Evolutionary conservation across 2,113 vertebrate species (phyloP).

Genomic region (Dromaius novaehollandiae): DNA sequence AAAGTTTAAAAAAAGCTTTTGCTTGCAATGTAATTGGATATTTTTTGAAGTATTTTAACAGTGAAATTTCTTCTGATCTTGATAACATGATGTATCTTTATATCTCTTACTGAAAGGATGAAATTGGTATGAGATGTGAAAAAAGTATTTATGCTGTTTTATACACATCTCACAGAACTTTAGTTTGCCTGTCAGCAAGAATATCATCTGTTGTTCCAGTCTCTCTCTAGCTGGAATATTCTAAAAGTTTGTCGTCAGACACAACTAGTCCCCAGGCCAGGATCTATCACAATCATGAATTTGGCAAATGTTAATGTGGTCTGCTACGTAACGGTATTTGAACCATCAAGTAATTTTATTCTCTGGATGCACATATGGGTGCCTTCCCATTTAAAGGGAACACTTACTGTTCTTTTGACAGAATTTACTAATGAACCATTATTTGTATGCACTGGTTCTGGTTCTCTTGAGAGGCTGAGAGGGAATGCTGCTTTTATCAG

Average conservation of each 20-base stretch:
- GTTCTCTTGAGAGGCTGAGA: neutral
- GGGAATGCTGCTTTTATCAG: neutral
- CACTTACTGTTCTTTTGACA: neutral
- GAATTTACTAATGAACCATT: neutral
- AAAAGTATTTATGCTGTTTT: neutral
- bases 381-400: neutral
- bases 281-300: neutral
- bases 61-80: neutral
- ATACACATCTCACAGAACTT: rapidly evolving
- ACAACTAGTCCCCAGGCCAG: neutral
- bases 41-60: neutral
- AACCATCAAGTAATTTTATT: neutral
- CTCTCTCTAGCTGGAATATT: neutral
- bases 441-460: neutral
- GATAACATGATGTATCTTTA: neutral
- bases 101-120: neutral
- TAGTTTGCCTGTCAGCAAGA: neutral
- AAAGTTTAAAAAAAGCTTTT: neutral
- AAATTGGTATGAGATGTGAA: neutral
- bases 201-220: neutral
- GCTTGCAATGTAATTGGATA: neutral
- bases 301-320: neutral
- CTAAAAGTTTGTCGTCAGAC: neutral
- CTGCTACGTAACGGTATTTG: neutral
- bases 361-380: neutral